These are phyloP conservation scores for Menidia menidia DNA, from an alignment of 2,797 vertebrate genomes.

Conservation along the genomic window DNA sequence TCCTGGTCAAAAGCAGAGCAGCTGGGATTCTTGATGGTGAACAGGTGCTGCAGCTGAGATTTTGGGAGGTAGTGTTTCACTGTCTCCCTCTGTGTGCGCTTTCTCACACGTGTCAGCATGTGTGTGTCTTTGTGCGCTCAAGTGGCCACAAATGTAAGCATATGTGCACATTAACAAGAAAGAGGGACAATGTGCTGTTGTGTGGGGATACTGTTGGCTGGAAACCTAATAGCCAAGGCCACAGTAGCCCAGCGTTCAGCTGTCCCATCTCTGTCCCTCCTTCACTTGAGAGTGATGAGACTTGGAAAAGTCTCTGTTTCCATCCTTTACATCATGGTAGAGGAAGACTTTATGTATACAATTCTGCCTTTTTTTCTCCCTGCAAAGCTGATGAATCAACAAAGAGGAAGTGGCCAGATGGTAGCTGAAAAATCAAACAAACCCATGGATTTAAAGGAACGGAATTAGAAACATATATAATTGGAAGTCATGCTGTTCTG, in stretches of 20 bases:
- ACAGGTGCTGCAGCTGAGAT: slow-evolving; percentile 74
- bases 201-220: slow-evolving; percentile 44
- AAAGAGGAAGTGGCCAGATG: background rate
- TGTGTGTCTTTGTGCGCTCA: slow-evolving; percentile 51
- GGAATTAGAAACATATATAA: too few relatives aligned
- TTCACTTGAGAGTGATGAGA: slow-evolving; percentile 39
- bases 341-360: background rate
- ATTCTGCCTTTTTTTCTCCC: background rate
- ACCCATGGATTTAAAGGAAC: background rate
- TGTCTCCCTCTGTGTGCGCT: slow-evolving; percentile 26
- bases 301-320: slow-evolving; percentile 5
- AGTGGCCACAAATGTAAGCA: slow-evolving; percentile 68
- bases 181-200: slow-evolving; percentile 71
- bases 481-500: too few relatives aligned
- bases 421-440: too few relatives aligned
- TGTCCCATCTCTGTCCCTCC: slow-evolving; percentile 58
- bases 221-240: slow-evolving; percentile 76
- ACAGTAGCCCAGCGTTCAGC: slow-evolving; percentile 69
- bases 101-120: slow-evolving; percentile 52
- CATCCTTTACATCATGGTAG: background rate
- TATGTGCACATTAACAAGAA: slow-evolving; percentile 56
- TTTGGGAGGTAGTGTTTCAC: slow-evolving; percentile 42
- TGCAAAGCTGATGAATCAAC: background rate
- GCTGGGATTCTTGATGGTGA: slow-evolving; percentile 58
- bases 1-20: slow-evolving; percentile 46